A percentile compares a stretch with the other conserved stretches of the same genome.
Conservation (phyloP, 2,797 vertebrate genomes). For the Glossophaga mutica region DNA sequence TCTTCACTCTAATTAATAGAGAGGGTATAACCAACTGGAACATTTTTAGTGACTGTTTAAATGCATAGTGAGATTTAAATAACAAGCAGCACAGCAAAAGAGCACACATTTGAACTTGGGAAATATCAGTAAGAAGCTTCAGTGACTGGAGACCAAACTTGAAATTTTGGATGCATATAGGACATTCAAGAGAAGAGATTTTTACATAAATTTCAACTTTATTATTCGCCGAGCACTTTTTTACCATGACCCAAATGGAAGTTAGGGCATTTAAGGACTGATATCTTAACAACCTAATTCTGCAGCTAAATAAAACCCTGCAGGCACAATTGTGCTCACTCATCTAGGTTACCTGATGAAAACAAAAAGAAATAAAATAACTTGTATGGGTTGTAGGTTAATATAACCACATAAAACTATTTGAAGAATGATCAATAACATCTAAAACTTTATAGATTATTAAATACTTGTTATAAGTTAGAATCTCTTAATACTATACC, state of each 20-base stretch:
- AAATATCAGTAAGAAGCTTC: neutral
- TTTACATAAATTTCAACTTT: conserved; percentile 46
- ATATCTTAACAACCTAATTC: conserved; percentile 63
- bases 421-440: neutral
- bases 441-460: neutral
- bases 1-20: neutral
- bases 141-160: neutral
- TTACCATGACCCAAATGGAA: conserved; percentile 65
- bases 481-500: neutral
- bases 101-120: neutral
- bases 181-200: conserved; percentile 1
- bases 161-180: neutral
- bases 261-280: conserved; percentile 51
- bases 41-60: neutral
- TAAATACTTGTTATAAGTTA: neutral
- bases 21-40: neutral
- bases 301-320: conserved; percentile 57
- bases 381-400: neutral
- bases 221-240: conserved; percentile 33
- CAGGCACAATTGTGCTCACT: neutral
- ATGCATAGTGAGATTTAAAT: neutral
- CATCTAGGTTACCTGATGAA: conserved; percentile 39
- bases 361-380: conserved; percentile 13
- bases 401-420: neutral
- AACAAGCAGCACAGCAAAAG: neutral